Percentiles rank a stretch among this genome's conserved stretches.
Conservation (phyloP, 1,140 invertebrate species). For the Bombus polaris region DNA sequence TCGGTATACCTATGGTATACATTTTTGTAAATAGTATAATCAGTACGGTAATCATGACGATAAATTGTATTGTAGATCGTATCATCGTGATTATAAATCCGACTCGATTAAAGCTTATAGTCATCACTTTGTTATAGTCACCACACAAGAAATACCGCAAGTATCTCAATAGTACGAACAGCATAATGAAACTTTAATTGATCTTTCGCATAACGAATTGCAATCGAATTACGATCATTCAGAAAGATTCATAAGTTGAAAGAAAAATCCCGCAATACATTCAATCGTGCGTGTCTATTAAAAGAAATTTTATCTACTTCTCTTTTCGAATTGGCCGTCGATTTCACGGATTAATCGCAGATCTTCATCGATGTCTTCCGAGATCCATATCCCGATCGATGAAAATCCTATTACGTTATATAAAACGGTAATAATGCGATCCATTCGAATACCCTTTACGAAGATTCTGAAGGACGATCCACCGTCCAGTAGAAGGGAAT, state of each 20-base stretch:
- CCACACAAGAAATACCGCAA: no score
- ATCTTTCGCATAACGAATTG: background rate
- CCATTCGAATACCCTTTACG: conserved; percentile 30
- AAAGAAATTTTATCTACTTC: background rate
- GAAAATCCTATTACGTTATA: conserved; percentile 48
- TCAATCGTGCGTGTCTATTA: background rate
- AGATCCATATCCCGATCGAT: conserved; percentile 26
- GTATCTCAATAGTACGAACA: no score
- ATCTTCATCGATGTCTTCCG: background rate
- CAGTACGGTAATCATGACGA: no score
- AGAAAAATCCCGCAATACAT: background rate
- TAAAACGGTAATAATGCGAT: conserved; percentile 26
- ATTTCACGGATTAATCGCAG: conserved; percentile 32
- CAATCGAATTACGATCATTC: background rate
- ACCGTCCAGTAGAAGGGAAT: conserved; percentile 44
- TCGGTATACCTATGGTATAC: no score
- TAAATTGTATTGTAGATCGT: no score
- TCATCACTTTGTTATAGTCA: no score
- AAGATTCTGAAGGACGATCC: background rate
- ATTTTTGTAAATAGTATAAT: no score
- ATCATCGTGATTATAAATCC: no score
- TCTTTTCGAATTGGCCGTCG: background rate
- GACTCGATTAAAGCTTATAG: no score
- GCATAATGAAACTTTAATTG: background rate
- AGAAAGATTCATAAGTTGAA: background rate